These are phyloP conservation scores for Pithys albifrons DNA, from an alignment of 2,113 vertebrate species.

Conservation along the genomic window DNA sequence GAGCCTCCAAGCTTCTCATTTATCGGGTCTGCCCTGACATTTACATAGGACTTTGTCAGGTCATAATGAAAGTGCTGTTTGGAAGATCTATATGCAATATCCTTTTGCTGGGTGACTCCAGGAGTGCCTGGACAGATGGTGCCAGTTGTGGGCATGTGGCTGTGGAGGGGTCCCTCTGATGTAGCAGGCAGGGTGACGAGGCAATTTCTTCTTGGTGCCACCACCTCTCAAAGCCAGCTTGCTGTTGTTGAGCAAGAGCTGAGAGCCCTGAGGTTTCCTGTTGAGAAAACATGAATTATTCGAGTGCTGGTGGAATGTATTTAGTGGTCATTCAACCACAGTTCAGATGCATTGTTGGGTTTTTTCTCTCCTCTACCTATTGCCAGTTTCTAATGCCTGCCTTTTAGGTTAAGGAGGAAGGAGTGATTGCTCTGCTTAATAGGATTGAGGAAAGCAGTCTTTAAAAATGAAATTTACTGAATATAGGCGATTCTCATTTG, in stretches of 20 bases:
- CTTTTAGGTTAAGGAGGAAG: background rate
- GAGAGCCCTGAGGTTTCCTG: background rate
- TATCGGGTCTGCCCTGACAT: background rate
- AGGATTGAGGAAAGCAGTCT: background rate
- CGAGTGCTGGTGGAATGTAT: background rate
- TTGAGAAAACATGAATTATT: background rate
- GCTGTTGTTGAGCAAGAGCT: background rate
- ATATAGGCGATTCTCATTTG: background rate
- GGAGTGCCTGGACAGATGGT: fast-evolving
- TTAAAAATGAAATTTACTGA: background rate
- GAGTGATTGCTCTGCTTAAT: background rate
- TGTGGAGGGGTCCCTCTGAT: background rate
- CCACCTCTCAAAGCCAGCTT: background rate
- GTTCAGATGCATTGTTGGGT: background rate
- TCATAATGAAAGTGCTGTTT: background rate
- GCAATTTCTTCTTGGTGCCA: background rate
- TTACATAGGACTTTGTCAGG: background rate
- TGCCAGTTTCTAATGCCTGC: background rate
- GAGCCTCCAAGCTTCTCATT: background rate
- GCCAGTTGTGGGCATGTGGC: fast-evolving
- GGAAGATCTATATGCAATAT: background rate
- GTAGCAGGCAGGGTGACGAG: background rate
- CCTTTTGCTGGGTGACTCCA: background rate
- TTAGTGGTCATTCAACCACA: background rate
- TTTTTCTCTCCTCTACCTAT: background rate